A percentile compares a stretch with the other conserved stretches of the same genome.
phyloP scores from a whole-genome alignment of 1,140 invertebrate genomes.

The Dendrolimus kikuchii region DNA sequence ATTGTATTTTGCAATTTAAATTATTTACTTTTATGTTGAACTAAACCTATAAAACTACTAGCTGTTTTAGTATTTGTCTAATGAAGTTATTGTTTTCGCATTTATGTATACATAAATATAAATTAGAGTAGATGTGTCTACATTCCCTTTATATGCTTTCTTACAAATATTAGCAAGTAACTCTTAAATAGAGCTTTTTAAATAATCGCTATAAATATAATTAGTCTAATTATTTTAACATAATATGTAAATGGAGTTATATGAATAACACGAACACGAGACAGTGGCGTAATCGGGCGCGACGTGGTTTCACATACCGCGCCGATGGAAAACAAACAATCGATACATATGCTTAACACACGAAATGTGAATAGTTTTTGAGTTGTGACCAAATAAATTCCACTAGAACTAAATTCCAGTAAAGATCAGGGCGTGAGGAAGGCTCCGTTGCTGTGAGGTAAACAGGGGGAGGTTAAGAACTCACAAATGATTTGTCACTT shows the following conservation, averaged over 20 bases:
- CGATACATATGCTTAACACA: slow-evolving; percentile 59
- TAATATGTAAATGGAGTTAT: too few relatives aligned
- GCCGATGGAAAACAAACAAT: slow-evolving; percentile 17
- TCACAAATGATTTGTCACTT: slow-evolving; percentile 25
- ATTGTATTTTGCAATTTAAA: too few relatives aligned
- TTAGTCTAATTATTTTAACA: too few relatives aligned
- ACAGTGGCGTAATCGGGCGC: slow-evolving; percentile 54
- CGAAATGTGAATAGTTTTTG: slow-evolving; percentile 70
- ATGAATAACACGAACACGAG: slow-evolving; percentile 1
- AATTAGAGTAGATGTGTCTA: too few relatives aligned
- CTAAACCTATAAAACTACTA: too few relatives aligned
- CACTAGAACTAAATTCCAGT: slow-evolving; percentile 18
- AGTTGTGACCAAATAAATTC: slow-evolving; percentile 42
- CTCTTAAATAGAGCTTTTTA: too few relatives aligned
- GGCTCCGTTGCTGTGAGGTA: slow-evolving; percentile 46
- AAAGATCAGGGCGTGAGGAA: slow-evolving; percentile 63
- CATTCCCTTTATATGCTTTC: too few relatives aligned
- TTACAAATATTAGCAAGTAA: too few relatives aligned
- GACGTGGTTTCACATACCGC: slow-evolving; percentile 14
- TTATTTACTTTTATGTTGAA: too few relatives aligned
- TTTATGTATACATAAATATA: too few relatives aligned
- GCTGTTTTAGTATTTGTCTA: background rate
- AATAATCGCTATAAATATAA: too few relatives aligned
- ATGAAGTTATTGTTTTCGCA: too few relatives aligned
- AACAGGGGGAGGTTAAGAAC: slow-evolving; percentile 65